These are phyloP conservation scores for Gobius niger DNA, from an alignment of 2,113 vertebrate species.

Conservation along the genomic window DNA sequence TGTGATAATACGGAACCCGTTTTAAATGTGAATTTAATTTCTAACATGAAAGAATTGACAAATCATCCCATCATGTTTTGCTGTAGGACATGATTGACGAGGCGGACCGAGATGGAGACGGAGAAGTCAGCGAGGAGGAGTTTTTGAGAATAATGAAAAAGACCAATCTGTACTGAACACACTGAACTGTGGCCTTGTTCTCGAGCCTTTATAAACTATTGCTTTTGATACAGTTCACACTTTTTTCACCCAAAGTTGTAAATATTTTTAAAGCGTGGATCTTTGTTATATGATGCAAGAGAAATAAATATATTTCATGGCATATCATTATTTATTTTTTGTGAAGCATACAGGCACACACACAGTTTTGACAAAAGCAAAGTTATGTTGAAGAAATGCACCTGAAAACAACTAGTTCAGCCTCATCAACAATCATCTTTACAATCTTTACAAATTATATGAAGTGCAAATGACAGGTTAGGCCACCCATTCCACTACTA, in stretches of 20 bases:
- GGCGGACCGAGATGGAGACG: conserved; percentile 90
- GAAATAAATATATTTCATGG: conserved; percentile 62
- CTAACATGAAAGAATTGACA: too few relatives aligned
- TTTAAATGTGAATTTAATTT: too few relatives aligned
- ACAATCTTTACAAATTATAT: too few relatives aligned
- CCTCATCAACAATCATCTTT: too few relatives aligned
- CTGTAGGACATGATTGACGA: conserved; percentile 95
- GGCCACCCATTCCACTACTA: too few relatives aligned
- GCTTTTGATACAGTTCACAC: neutral
- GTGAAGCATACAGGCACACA: neutral
- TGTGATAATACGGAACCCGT: too few relatives aligned
- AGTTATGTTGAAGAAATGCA: too few relatives aligned
- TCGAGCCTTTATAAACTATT: neutral
- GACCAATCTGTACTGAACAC: conserved; percentile 83
- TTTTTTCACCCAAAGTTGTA: conserved; percentile 40
- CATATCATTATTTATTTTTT: neutral
- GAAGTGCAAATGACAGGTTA: too few relatives aligned
- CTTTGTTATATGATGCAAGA: conserved; percentile 61
- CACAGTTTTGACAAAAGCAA: too few relatives aligned
- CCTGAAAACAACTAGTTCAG: too few relatives aligned
- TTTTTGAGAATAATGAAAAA: conserved; percentile 96
- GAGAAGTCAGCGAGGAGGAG: conserved; percentile 91
- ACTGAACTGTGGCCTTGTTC: neutral
- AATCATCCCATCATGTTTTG: neutral
- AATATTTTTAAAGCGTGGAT: conserved; percentile 48